Percentiles rank a stretch among this genome's conserved stretches.
Conservation (phyloP, 2,113 vertebrate genomes). For the Pleuronectes platessa region DNA sequence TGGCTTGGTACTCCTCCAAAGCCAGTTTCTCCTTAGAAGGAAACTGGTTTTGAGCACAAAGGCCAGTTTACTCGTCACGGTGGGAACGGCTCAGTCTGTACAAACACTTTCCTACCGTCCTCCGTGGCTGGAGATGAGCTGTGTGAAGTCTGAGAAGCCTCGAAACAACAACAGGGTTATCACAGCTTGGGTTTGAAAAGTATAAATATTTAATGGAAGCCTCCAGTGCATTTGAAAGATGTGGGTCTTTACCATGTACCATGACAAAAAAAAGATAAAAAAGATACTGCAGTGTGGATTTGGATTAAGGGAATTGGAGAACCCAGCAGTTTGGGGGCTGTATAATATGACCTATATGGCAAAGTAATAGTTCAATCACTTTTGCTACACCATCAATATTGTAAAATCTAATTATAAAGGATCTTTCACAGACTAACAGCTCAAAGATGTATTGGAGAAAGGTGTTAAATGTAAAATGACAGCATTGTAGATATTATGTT, state of each 20-base stretch:
- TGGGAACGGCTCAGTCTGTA: not conserved
- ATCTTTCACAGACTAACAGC: too few species aligned
- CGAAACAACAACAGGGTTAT: not conserved
- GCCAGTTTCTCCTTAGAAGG: not conserved
- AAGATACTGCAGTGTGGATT: not conserved
- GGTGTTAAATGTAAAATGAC: too few species aligned
- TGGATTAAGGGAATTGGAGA: not conserved
- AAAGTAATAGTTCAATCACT: not conserved
- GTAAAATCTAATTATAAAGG: too few species aligned
- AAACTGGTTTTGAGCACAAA: not conserved
- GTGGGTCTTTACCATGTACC: not conserved
- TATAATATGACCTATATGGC: not conserved
- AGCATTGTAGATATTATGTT: too few species aligned
- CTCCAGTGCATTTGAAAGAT: not conserved
- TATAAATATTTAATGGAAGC: not conserved
- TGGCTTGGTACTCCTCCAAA: too few species aligned
- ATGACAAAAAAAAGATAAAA: not conserved
- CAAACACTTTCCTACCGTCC: not conserved
- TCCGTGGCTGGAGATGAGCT: not conserved
- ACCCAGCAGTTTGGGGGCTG: not conserved
- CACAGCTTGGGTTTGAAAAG: not conserved
- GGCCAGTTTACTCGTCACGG: too few species aligned
- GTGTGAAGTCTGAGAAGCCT: not conserved
- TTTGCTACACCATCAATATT: not conserved
- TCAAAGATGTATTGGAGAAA: too few species aligned